Base-by-base conservation (phyloP, 2,797 vertebrate genomes). In the Lates japonicus region DNA sequence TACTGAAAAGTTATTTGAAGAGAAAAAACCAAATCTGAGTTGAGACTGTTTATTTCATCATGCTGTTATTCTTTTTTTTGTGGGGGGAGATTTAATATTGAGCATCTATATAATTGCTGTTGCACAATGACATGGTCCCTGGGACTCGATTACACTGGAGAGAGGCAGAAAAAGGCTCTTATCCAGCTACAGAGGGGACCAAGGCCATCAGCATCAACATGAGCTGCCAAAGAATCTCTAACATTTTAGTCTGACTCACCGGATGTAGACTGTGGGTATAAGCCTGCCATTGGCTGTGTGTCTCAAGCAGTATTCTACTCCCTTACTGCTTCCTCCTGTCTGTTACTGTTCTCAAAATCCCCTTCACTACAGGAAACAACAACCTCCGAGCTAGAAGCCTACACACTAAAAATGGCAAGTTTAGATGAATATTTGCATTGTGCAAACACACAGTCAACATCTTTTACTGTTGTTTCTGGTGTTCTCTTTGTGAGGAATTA, bases 81-180 rank as follows among this genome's bases (percentile, higher is more conserved):
- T 39, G 14, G 51, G 35, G 20, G 52, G 63, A 80, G 25, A 62
- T 59, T 19, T 29, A 20, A 69, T 13, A 20, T 3, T 44, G 19
- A 49, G 31, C 46, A 76, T 63, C 20, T 51, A 35, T 66, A 59
- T 39, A 48, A 64, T 42, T 81, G 63, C 74, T 73, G 84, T 70
- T 75, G 74, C 0, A 3, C 49, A 74, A 39, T 63, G 79, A 37
- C 72, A 66, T 51, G 42, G 78, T 54, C 44, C 74, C 80, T 52
- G 69, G n/a, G 52, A 69, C 64, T 77, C 57, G 14, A 90, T 68
- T 70, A 71, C 51, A 54, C 46, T 2, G 46, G 66, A 65, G 33
- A 62, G 51, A 64, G 59, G 25, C 61, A 57, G 72, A 69, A 67
- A 83, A 84, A 65, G 55, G 61, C 80, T 80, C 33, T 85, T 74